Conservation (phyloP, 2,113 vertebrate species). For the Scomber scombrus region DNA sequence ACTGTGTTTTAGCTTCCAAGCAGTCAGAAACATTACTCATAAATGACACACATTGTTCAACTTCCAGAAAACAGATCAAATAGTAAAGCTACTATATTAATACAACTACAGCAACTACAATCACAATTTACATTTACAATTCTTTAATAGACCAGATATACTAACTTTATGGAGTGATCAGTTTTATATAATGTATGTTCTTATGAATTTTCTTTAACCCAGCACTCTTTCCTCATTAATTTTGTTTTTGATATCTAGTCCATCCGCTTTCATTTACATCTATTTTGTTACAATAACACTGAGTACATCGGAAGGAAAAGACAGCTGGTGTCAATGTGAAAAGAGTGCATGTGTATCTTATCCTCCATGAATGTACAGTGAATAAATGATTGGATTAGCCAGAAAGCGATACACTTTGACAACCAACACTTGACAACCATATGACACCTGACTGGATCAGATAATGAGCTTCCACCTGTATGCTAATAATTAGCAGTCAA, state of each 20-base stretch:
- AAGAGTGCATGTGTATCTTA: background rate
- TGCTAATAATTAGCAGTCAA: constrained; percentile 48
- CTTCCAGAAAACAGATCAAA: background rate
- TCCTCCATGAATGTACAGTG: background rate
- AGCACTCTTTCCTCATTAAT: background rate
- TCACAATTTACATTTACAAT: constrained; percentile 3
- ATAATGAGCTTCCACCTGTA: constrained; percentile 35
- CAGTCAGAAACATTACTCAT: constrained; percentile 1
- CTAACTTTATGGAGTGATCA: background rate
- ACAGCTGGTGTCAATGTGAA: background rate
- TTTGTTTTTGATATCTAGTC: background rate
- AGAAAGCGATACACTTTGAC: constrained; percentile 4
- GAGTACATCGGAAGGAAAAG: background rate
- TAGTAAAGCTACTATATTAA: background rate
- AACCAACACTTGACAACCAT: constrained; percentile 24
- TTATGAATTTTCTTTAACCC: background rate
- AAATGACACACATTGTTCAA: background rate
- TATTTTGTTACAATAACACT: background rate
- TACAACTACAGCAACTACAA: background rate
- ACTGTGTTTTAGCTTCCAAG: background rate
- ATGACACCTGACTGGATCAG: constrained; percentile 41
- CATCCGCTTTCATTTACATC: background rate
- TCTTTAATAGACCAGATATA: background rate
- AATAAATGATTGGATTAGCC: constrained; percentile 29
- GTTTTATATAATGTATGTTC: background rate